phyloP scores from a whole-genome alignment of 2,113 vertebrate genomes.

The Kryptolebias marmoratus region DNA sequence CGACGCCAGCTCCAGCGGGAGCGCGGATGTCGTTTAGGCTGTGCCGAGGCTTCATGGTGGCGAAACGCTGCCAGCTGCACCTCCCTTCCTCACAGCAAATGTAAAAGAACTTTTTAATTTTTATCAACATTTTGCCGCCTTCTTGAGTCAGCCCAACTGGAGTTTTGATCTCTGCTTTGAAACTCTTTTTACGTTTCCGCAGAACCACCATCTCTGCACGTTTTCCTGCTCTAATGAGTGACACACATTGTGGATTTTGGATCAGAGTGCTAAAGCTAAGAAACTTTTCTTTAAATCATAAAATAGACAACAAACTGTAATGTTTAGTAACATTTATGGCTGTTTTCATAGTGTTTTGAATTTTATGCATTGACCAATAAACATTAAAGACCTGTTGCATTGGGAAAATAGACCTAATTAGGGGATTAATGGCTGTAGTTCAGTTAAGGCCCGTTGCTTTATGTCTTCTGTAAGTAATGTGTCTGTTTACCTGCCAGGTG shows the following conservation, averaged over 20 bases:
- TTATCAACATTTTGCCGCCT: slow-evolving; percentile 27
- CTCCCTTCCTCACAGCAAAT: slow-evolving; percentile 60
- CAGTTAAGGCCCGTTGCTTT: not conserved
- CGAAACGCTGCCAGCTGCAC: slow-evolving; percentile 64
- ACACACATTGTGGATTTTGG: not conserved
- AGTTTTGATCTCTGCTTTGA: not conserved
- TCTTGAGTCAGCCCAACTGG: slow-evolving; percentile 34
- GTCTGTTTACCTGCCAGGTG: not conserved
- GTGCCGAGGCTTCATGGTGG: slow-evolving; percentile 77
- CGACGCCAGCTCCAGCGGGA: slow-evolving; percentile 59
- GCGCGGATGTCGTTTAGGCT: slow-evolving; percentile 37
- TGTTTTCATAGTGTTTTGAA: not conserved
- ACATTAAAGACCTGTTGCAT: not conserved
- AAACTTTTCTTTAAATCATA: not conserved
- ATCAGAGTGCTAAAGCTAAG: not conserved
- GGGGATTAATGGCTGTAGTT: not conserved
- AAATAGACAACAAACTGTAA: not conserved
- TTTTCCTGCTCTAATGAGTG: not conserved
- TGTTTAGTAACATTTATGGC: not conserved
- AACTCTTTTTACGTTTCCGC: too few species aligned
- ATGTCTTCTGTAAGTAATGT: not conserved
- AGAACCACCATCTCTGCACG: not conserved
- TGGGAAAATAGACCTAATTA: slow-evolving; percentile 8
- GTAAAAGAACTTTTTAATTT: slow-evolving; percentile 38
- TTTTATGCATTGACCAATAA: not conserved